phyloP scores from a whole-genome alignment of 2,888 invertebrate species.

The Charanyca ferruginea region DNA sequence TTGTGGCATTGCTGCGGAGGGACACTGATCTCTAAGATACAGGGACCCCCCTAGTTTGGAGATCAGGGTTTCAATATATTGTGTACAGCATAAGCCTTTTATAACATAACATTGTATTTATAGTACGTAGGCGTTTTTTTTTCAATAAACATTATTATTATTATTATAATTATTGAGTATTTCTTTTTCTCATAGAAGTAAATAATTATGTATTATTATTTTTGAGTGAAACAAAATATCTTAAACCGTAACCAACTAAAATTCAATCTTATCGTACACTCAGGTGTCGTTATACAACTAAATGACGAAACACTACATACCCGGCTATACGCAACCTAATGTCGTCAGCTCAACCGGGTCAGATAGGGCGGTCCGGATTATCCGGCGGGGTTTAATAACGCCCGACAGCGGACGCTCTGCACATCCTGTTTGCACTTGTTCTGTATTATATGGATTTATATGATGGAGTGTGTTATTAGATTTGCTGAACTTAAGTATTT shows the following conservation, averaged over 20 bases:
- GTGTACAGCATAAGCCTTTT: too few species aligned
- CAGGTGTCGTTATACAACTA: slow-evolving; percentile 14
- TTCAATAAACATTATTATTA: too few species aligned
- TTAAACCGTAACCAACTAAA: not conserved
- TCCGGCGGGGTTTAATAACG: slow-evolving; percentile 33
- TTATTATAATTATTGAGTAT: too few species aligned
- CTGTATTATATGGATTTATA: slow-evolving; percentile 13
- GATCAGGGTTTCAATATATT: too few species aligned
- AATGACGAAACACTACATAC: slow-evolving; percentile 14
- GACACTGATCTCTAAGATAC: too few species aligned
- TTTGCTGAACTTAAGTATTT: slow-evolving; percentile 2
- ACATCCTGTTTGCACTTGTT: slow-evolving; percentile 38
- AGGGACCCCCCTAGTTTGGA: too few species aligned
- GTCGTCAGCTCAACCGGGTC: slow-evolving; percentile 27
- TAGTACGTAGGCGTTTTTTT: too few species aligned
- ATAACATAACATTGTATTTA: too few species aligned
- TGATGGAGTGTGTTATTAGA: slow-evolving; percentile 2
- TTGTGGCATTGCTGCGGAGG: too few species aligned
- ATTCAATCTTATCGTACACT: not conserved
- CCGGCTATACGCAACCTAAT: slow-evolving; percentile 2
- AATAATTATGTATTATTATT: too few species aligned
- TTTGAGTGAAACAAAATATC: too few species aligned
- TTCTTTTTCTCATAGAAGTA: too few species aligned
- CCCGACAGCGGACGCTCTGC: slow-evolving; percentile 18
- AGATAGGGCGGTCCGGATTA: slow-evolving; percentile 30